Evolutionary conservation across 2,797 vertebrate genomes (phyloP), one percentile per base, ranked within the genome.

Genomic region (Acipenser transmontanus): DNA sequence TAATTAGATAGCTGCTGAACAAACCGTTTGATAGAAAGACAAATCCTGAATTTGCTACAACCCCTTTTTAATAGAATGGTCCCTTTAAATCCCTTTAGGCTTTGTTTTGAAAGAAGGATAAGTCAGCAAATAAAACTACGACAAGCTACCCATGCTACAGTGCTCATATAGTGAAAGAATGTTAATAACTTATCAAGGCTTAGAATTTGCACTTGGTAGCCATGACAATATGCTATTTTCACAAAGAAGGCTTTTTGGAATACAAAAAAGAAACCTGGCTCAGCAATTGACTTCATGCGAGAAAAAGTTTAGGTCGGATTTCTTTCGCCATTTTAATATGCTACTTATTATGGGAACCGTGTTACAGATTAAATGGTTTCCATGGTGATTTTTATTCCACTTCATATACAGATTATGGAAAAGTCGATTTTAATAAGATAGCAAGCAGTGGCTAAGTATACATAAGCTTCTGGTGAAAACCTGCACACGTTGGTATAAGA

Each of bases 151-250:
- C 49, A 20, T 64, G 50, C 50, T 64, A 64, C 50, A 20, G 49
- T 64, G 34, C 49, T 82, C 79, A 77, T 77, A 76, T 82, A 81
- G 78, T 68, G 50, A 51, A 83, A 82, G 81, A 85, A 83, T 84
- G 85, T 81, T 76, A 80, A 74, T 79, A 77, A 84, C 76, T 77
- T 73, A 69, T 75, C 61, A 70, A 79, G 72, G 76, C 72, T 76
- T 74, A 79, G 78, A 77, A 81, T 84, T 83, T 78, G 49, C 81
- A 78, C 0, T 65, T 78, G 73, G 82, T 82, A 80, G 61, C 84
- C 78, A 81, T 88, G 77, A 78, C 61, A 78, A 86, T 84, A 67
- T 49, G 70, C 71, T 72, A 71, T 75, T 75, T 73, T 87, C 80
- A 82, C 72, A 76, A 78, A 81, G 77, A 77, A 71, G 71, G 73